Evolutionary conservation across 2,888 invertebrate genomes (phyloP).

Genomic region (Sesia bembeciformis): DNA sequence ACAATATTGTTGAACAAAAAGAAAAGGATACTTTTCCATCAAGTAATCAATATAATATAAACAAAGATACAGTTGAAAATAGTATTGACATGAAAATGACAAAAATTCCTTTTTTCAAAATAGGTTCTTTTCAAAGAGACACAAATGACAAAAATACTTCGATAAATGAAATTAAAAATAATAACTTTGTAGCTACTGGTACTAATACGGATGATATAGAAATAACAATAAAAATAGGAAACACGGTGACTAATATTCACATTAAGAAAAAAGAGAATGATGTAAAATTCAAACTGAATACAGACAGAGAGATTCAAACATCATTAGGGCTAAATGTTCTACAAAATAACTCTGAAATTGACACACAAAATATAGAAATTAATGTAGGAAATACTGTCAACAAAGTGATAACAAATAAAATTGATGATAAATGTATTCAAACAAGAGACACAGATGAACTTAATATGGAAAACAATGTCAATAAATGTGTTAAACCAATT

Average conservation of each 20-base stretch:
- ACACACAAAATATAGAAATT: slow-evolving; percentile 19
- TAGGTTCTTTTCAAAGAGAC: too few relatives aligned
- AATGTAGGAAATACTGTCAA: slow-evolving; percentile 12
- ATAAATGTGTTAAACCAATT: neutral
- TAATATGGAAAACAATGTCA: neutral
- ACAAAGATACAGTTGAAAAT: slow-evolving; percentile 3
- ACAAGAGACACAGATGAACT: slow-evolving; percentile 5
- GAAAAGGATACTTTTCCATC: neutral
- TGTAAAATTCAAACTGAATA: slow-evolving; percentile 43
- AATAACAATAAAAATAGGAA: slow-evolving; percentile 55
- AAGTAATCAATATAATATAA: neutral
- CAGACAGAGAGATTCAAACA: slow-evolving; percentile 50
- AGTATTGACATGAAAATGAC: slow-evolving; percentile 13
- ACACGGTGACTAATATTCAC: slow-evolving; percentile 45
- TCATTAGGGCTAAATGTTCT: slow-evolving; percentile 22
- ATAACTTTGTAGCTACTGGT: slow-evolving; percentile 7
- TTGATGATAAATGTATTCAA: slow-evolving; percentile 4
- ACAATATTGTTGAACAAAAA: neutral
- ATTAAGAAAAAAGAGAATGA: slow-evolving; percentile 51
- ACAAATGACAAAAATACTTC: too few relatives aligned
- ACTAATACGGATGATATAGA: slow-evolving; percentile 41
- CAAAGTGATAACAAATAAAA: slow-evolving; percentile 5
- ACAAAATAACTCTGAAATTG: slow-evolving; percentile 11
- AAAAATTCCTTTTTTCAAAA: too few relatives aligned
- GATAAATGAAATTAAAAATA: neutral